Conservation (phyloP, 2,888 invertebrate species). For the Thalpophila matura region DNA sequence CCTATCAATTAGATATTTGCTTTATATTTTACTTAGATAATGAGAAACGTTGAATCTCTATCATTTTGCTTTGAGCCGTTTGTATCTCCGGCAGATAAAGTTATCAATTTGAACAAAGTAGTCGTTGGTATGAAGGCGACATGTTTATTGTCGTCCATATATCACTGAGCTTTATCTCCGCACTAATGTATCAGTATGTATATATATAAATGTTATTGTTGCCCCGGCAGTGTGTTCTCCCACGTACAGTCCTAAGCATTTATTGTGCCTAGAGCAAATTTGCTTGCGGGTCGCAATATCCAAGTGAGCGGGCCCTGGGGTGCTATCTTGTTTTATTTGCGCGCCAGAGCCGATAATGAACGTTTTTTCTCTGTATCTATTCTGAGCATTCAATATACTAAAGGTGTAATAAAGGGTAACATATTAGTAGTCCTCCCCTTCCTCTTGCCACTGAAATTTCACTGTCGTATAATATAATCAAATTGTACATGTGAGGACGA, state of each 20-base stretch:
- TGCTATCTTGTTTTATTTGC: conserved; percentile 87
- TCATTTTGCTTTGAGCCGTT: conserved; percentile 32
- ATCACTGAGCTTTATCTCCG: conserved; percentile 58
- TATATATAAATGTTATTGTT: conserved; percentile 77
- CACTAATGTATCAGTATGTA: conserved; percentile 70
- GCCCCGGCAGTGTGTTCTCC: conserved; percentile 70
- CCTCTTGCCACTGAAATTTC: conserved; percentile 74
- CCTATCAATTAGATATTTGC: conserved; percentile 58
- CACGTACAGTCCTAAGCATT: conserved; percentile 84
- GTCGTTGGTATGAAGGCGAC: conserved; percentile 49
- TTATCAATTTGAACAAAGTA: conserved; percentile 55
- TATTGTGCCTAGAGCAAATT: conserved; percentile 89
- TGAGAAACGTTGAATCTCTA: conserved; percentile 35
- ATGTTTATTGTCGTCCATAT: conserved; percentile 51
- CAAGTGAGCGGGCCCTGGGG: conserved; percentile 84
- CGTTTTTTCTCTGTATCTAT: conserved; percentile 83
- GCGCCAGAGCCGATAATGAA: conserved; percentile 86
- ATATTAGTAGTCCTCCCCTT: conserved; percentile 70
- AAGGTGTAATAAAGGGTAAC: conserved; percentile 82
- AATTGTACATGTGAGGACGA: conserved; percentile 67
- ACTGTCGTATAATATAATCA: conserved; percentile 74
- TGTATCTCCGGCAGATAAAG: conserved; percentile 44
- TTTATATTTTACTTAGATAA: conserved; percentile 44
- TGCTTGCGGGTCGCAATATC: conserved; percentile 89
- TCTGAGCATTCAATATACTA: conserved; percentile 82